Conservation (phyloP, 2,888 invertebrate genomes). For the Nomada fabriciana region DNA sequence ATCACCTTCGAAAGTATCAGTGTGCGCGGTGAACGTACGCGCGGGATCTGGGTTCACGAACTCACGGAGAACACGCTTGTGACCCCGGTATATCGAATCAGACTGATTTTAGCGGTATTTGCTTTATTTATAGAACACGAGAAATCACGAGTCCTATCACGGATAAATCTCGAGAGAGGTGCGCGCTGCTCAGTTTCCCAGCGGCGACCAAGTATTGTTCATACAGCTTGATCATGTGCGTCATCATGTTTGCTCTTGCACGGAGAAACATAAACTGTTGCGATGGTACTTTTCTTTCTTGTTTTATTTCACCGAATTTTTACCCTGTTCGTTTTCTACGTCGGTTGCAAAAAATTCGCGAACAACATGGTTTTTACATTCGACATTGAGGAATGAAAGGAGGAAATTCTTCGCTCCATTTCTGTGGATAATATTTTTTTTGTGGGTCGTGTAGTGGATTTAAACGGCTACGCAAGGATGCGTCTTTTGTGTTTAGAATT, state of each 20-base stretch:
- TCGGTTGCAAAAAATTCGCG: no score
- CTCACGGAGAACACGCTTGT: constrained; percentile 38
- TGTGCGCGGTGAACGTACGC: not conserved
- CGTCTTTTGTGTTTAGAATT: no score
- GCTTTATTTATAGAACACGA: constrained; percentile 53
- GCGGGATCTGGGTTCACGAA: constrained; percentile 29
- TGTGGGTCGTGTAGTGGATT: no score
- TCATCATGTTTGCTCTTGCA: constrained; percentile 28
- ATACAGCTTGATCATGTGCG: constrained; percentile 32
- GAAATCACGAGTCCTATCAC: constrained; percentile 27
- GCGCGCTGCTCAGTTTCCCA: constrained; percentile 1
- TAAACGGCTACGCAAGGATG: no score
- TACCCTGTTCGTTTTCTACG: no score
- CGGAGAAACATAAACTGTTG: constrained; percentile 38
- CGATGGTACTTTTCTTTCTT: no score
- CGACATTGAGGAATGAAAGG: not conserved
- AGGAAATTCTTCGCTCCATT: no score
- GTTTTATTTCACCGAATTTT: no score
- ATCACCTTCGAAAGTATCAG: constrained; percentile 8
- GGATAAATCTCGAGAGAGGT: constrained; percentile 9
- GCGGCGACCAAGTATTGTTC: constrained; percentile 30
- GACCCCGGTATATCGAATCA: constrained; percentile 59
- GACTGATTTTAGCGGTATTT: constrained; percentile 69
- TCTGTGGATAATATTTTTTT: no score
- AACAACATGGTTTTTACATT: not conserved